These are phyloP conservation scores for Sanderia malayensis DNA, from an alignment of 30 jellyfish, hydroid and myxozoan species.

Conservation along the genomic window DNA sequence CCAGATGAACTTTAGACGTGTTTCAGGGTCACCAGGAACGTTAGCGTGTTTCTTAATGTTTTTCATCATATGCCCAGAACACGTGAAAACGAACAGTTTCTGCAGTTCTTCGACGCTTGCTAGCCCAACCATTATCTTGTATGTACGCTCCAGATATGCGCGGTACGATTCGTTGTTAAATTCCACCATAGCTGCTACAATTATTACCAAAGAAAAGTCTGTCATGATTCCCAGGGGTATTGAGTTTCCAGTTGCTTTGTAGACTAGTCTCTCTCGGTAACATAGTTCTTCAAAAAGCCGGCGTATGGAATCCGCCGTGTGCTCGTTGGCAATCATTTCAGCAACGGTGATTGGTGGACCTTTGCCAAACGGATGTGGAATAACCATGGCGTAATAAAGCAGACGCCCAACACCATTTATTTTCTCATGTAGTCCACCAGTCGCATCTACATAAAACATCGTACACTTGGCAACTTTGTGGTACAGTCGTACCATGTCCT, in stretches of 20 bases:
- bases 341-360: slow-evolving; percentile 26
- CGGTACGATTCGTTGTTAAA: neutral
- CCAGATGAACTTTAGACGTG: neutral
- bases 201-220: slow-evolving; percentile 21
- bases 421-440: slow-evolving; percentile 8
- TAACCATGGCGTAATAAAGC: slow-evolving; percentile 16
- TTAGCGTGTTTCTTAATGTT: slow-evolving; percentile 8
- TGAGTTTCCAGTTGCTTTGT: slow-evolving; percentile 1
- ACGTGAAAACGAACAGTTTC: slow-evolving; percentile 6
- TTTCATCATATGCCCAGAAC: slow-evolving; percentile 22
- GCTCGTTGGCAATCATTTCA: slow-evolving; percentile 16
- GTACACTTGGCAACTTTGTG: neutral
- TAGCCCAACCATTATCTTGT: slow-evolving; percentile 11
- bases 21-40: neutral
- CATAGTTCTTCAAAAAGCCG: slow-evolving; percentile 2
- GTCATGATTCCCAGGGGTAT: slow-evolving; percentile 23
- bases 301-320: slow-evolving; percentile 15
- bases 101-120: slow-evolving; percentile 6
- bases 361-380: slow-evolving; percentile 27
- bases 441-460: slow-evolving; percentile 22
- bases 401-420: neutral
- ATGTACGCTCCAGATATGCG: slow-evolving; percentile 20
- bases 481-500: slow-evolving; percentile 14
- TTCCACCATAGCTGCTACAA: slow-evolving; percentile 9
- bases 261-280: neutral